Conservation (phyloP, 92 coral and sea anemone genomes). For the Phymanthus crucifer region DNA sequence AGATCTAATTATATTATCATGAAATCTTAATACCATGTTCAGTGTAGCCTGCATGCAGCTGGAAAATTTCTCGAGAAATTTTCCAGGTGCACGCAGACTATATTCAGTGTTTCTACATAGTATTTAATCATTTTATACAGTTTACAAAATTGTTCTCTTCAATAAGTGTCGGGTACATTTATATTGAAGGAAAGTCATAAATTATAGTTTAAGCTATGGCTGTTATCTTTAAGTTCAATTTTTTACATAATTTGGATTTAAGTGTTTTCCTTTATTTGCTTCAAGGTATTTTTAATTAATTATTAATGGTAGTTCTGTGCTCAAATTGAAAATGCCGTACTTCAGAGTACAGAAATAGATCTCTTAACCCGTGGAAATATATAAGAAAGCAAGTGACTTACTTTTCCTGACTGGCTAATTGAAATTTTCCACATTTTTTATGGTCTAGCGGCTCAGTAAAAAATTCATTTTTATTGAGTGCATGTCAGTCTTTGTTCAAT, state of each 20-base stretch:
- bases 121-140: slow-evolving; percentile 14
- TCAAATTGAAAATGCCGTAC: not conserved
- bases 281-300: not conserved
- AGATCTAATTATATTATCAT: slow-evolving; percentile 1
- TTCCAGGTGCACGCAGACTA: no score
- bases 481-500: no score
- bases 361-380: not conserved
- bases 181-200: slow-evolving; percentile 11
- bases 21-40: slow-evolving; percentile 1
- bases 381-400: no score
- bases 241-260: not conserved
- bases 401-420: not conserved
- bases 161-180: slow-evolving; percentile 21
- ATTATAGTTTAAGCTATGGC: no score
- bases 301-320: not conserved
- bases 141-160: slow-evolving; percentile 2
- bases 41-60: no score
- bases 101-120: not conserved
- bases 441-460: no score
- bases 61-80: no score
- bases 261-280: not conserved
- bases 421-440: no score
- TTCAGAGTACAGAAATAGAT: not conserved
- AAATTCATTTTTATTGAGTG: no score
- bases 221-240: not conserved